Percentiles rank a stretch among this genome's conserved stretches.
Evolutionary conservation across 1,140 invertebrate species (phyloP).

Genomic region (Platyura marginata): DNA sequence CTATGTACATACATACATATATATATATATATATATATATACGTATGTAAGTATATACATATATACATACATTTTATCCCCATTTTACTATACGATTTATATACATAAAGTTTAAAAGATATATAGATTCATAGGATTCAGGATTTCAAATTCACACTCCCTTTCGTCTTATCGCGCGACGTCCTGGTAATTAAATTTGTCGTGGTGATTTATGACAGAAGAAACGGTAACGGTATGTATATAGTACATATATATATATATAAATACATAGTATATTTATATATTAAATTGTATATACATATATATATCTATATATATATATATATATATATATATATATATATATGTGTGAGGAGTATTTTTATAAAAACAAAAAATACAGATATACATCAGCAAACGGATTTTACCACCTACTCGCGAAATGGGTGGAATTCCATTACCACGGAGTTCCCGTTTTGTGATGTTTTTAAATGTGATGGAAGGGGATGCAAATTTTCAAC

Average conservation of each 20-base stretch:
- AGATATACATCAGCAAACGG: not conserved
- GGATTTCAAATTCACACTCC: slow-evolving; percentile 5
- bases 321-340: too few species aligned
- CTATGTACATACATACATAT: too few species aligned
- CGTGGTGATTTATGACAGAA: slow-evolving; percentile 4
- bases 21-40: not conserved
- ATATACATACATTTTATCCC: not conserved
- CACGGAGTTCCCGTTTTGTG: not conserved
- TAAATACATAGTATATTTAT: too few species aligned
- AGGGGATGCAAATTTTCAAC: not conserved
- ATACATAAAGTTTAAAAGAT: not conserved
- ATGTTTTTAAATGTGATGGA: not conserved
- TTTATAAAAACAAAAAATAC: not conserved
- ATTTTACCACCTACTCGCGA: not conserved
- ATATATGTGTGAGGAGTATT: too few species aligned
- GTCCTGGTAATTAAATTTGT: slow-evolving; percentile 6
- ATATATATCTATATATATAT: too few species aligned
- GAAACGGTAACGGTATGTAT: not conserved
- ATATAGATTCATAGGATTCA: slow-evolving; percentile 2
- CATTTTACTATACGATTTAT: not conserved
- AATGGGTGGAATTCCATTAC: not conserved
- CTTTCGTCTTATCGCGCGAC: slow-evolving; percentile 4
- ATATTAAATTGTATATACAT: too few species aligned
- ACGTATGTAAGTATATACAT: not conserved
- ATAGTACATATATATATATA: not conserved